Base-by-base conservation (phyloP, 2,888 invertebrate species). In the Hypolimnas misippus region DNA sequence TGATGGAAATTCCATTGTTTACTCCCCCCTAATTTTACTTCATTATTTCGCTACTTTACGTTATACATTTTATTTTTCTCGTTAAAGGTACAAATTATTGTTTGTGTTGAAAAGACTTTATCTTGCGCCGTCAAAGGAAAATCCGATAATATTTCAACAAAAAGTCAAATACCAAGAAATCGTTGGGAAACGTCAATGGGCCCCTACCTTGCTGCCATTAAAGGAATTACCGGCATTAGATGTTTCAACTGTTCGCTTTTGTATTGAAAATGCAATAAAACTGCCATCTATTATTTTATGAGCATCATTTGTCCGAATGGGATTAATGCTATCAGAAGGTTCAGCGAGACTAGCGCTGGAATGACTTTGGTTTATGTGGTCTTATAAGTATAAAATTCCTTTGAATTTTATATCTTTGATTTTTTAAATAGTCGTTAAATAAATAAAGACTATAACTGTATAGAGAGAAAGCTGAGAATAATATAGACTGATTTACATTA, bases 211-310 rank as follows among this genome's bases (percentile, higher is more conserved):
- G 62, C 60, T 40, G 63, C 60, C 62, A 63, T 71, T 71, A 71
- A 65, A 67, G 53, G 69, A 76, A 81, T 80, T 77, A 78, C 76
- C 63, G 68, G 70, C 80, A 77, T 82, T 77, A 81, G 70, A 75
- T 69, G 73, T 69, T 76, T 80, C 81, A 82, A 82, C 78, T 75
- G 76, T 75, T 71, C 76, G 74, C 57, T 80, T 79, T 79, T 81
- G 78, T 79, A 78, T 77, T 76, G 79, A 76, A 65, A 73, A 65
- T 67, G 78, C 76, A 80, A 81, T 85, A 84, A 85, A 85, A 84
- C 73, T 72, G 75, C 70, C 81, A 68, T 84, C 82, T 78, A 78
- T 79, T 84, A 82, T 81, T 85, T 85, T 81, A 84, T 80, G 77
- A 77, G 72, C 66, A 70, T 71, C 79, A 76, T 84, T 80, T 78